Evolutionary conservation across 2,888 invertebrate species (phyloP), one percentile per base, ranked within the genome.

Genomic region (Eupithecia insigniata): DNA sequence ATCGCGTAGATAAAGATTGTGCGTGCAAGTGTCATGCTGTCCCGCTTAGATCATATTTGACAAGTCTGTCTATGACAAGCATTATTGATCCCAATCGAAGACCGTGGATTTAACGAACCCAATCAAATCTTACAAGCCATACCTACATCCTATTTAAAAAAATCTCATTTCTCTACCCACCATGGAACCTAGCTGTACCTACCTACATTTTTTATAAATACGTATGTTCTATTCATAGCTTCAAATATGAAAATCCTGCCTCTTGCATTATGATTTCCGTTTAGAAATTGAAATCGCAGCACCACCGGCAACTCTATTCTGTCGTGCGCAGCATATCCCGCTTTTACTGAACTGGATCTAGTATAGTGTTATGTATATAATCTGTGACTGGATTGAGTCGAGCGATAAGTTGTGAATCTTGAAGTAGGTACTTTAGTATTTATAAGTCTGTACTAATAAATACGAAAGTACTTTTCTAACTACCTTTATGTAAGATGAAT

Each of bases 201-300:
- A n/a, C n/a, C n/a, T n/a, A n/a, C 26, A 55, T 55, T 55, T 26
- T 55, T 14, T 26, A 55, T 55, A 26, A 14, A 26, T 55, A 55
- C 14, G 39, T 4, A 39, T 43, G 14, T 64, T 26, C 55, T 69
- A 62, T 64, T 64, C 26, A n/a, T 39, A 73, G 58, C 67, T 65
- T 22, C 58, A 60, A 68, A 67, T 73, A 73, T 73, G 73, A 73
- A 67, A 67, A 67, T 66, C 66, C 51, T 12, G 12, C 55, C 55
- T 55, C 51, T 65, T 58, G 32, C 58, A 69, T 66, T 55, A 39
- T 65, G 61, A 69, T 74, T 74, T 71, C 74, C 71, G 74, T 71
- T 74, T 69, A 66, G 18, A 66, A 71, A 74, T 71, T 71, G 73
- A 68, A 71, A 74, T 69, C 39, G 68, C 55, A n/a, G n/a, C n/a